Conservation (phyloP, 2,113 vertebrate species). For the Oncorhynchus clarkii region DNA sequence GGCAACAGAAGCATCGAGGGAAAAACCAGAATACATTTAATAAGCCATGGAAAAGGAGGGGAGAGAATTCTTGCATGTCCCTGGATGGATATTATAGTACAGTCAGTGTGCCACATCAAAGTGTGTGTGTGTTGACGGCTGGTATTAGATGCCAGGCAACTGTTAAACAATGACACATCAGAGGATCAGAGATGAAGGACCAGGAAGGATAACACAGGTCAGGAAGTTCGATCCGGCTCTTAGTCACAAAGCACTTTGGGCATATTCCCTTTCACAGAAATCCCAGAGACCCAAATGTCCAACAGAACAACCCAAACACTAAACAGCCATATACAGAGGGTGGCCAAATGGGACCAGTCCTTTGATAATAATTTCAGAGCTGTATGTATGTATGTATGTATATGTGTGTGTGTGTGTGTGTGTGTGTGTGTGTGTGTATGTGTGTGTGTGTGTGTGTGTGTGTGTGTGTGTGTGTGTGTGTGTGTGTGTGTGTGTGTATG, state of each 20-base stretch:
- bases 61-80: conserved; percentile 52
- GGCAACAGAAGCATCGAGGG: conserved; percentile 17
- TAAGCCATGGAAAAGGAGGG: conserved; percentile 39
- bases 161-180: conserved; percentile 71
- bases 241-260: conserved; percentile 39
- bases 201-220: conserved; percentile 65
- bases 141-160: conserved; percentile 69
- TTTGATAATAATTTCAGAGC: conserved; percentile 16
- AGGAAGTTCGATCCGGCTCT: conserved; percentile 63
- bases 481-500: too few relatives aligned
- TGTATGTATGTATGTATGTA: not conserved
- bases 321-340: conserved; percentile 29
- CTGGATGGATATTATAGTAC: conserved; percentile 60
- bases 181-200: conserved; percentile 68
- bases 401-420: too few relatives aligned
- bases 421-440: not conserved
- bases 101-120: conserved; percentile 78
- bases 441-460: not conserved
- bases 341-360: conserved; percentile 18
- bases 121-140: conserved; percentile 37
- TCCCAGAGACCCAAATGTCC: conserved; percentile 23
- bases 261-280: conserved; percentile 54
- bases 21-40: conserved; percentile 44
- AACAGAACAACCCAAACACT: conserved; percentile 37
- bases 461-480: not conserved